Conservation (phyloP, 2,113 vertebrate genomes). For the Prolemur simus region DNA sequence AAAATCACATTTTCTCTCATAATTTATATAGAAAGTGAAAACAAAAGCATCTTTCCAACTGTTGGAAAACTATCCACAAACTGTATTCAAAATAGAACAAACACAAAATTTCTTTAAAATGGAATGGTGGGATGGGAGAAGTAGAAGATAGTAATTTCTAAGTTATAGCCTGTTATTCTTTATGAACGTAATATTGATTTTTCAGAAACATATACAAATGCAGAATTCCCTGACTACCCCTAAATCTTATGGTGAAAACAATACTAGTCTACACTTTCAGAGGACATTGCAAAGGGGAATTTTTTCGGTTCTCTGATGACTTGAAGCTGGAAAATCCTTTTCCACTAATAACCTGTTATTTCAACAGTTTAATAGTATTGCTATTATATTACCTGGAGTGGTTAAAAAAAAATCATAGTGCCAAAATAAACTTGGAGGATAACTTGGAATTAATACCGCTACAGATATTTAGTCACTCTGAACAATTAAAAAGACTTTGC, state of each 20-base stretch:
- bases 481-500: neutral
- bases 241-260: neutral
- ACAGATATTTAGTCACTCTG: neutral
- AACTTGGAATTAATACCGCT: neutral
- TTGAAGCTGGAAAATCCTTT: neutral
- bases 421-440: neutral
- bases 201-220: neutral
- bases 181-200: neutral
- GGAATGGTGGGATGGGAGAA: neutral
- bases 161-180: neutral
- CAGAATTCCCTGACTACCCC: neutral
- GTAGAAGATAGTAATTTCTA: neutral
- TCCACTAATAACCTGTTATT: neutral
- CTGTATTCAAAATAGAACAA: neutral
- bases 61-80: neutral
- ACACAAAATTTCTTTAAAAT: neutral
- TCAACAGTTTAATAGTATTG: neutral
- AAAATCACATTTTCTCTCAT: conserved; percentile 16
- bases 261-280: neutral
- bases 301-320: neutral
- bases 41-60: neutral
- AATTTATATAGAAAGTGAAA: neutral
- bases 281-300: neutral
- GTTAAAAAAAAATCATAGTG: neutral
- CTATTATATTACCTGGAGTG: neutral